phyloP scores from a whole-genome alignment of 2,888 invertebrate species.

The Drosophila antonietae region DNA sequence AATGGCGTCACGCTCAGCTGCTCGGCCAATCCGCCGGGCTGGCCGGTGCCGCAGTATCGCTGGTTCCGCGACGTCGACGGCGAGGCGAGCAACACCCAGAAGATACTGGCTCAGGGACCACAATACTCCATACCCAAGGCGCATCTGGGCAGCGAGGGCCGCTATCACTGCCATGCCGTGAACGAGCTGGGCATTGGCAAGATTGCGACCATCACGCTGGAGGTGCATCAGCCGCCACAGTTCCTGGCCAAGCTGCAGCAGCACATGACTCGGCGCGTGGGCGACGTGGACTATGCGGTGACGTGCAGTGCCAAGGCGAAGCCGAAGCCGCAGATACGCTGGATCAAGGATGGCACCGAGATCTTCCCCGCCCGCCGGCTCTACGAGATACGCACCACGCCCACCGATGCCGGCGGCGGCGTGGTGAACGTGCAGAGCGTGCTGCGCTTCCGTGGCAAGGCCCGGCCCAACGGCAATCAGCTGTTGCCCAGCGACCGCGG shows the following conservation, averaged over 20 bases:
- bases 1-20: slow-evolving; percentile 94
- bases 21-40: slow-evolving; percentile 94
- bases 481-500: slow-evolving; percentile 93
- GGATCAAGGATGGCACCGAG: slow-evolving; percentile 94
- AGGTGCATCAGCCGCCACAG: slow-evolving; percentile 95
- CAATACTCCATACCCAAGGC: slow-evolving; percentile 94
- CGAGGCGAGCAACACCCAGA: slow-evolving; percentile 86
- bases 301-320: slow-evolving; percentile 95
- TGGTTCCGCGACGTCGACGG: slow-evolving; percentile 93
- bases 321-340: slow-evolving; percentile 92
- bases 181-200: slow-evolving; percentile 95
- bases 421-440: slow-evolving; percentile 93
- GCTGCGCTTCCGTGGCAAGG: slow-evolving; percentile 91
- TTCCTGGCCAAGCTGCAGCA: slow-evolving; percentile 93
- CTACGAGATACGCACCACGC: slow-evolving; percentile 92
- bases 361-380: slow-evolving; percentile 90
- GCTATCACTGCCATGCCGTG: slow-evolving; percentile 95
- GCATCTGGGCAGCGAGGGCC: slow-evolving; percentile 93
- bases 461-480: slow-evolving; percentile 91
- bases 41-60: slow-evolving; percentile 94
- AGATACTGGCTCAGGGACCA: slow-evolving; percentile 91
- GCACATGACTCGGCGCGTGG: slow-evolving; percentile 91
- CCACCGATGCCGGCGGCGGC: slow-evolving; percentile 88
- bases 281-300: slow-evolving; percentile 91
- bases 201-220: slow-evolving; percentile 91